Base-by-base conservation (phyloP, 2,113 vertebrate species). In the Machaerirhynchus nigripectus region DNA sequence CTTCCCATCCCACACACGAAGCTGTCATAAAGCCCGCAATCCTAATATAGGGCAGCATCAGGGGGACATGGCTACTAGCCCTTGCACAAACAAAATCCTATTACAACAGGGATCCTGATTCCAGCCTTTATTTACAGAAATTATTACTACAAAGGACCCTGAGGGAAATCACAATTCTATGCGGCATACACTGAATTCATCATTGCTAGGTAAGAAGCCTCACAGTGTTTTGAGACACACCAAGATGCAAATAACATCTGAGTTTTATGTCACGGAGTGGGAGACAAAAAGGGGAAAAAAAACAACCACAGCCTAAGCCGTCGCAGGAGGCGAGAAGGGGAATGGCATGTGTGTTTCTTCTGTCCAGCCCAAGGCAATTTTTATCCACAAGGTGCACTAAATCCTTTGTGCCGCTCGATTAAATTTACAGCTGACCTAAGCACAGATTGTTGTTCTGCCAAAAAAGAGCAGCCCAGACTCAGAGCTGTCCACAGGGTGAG, bases 121-220 rank as follows among this genome's bases (percentile, higher is more conserved):
- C 85, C 70, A 96, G 85, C 74, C 91, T 95, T 96, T 97, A 97
- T 97, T 97, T 97, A 96, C 95, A 96, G 95, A 96, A 97, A 96
- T 97, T 92, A 92, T 95, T 95, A 96, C 91, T 95, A 94, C 89
- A 91, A 94, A 87, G 70, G 26, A 97, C 67, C 96, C 95, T 64
- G 33, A 86, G 95, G 96, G 96, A 97, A 97, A 97, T 97, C 94
- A 95, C 2, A 11, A 79, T 18, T 95, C 91, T 69, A 15, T 65
- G 93, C 78, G 94, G 87, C 85, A 81, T 52, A 77, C 31, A n/a
- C 80, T 33, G 68, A 96, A 97, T 96, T 95, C 56, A 53, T 94
- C 87, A 90, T 8, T 63, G 80, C 84, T 69, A 50, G 31, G 59
- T 71, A 94, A 77, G 84, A 89, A 86, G 74, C 61, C 55, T 91